Base-by-base conservation (phyloP, 2,888 invertebrate genomes). In the Julus scanicus region DNA sequence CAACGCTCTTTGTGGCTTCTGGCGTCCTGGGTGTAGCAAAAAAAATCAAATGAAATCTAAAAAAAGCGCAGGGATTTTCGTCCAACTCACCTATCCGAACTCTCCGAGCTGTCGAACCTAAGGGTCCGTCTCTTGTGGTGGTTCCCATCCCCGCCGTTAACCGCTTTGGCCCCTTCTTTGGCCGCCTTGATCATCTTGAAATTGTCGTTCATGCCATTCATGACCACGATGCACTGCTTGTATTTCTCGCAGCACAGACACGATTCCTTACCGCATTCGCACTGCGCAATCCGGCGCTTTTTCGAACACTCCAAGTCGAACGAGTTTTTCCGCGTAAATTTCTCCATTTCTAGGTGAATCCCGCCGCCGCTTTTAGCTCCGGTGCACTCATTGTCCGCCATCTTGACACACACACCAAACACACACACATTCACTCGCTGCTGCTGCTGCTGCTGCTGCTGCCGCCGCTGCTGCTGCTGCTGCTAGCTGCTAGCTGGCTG, bases 81-180 rank as follows among this genome's bases (percentile, higher is more conserved):
- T 15, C 29, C 87, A 90, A 92, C 94, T 94, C 93, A 97, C 97
- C 97, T 97, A 96, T 97, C 97, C 93, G 97, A 97, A 92, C 97
- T 97, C 94, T 97, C 97, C 91, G 97, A 97, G 93, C 97, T 97
- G 94, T 97, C 97, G 94, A 96, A 97, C 94, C 97, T 95, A 94
- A 97, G 96, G 93, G 96, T 94, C 93, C 97, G 96, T 93, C 97
- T 94, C 93, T 96, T 97, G 93, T 95, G 29, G 93, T 95, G 29
- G 40, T 5, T 5, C 48, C 48, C 48, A 48, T 44, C 86, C 17
- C 17, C 49, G 15, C 48, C 17, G 17, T 84, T 29, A 4, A 15
- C 40, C 40, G 39, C 49, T 15, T 86, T 40, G 13, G 37, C 4
- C 86, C 86, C 86, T 44, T 37, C 29, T 44, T 39, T 44, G 44